These are phyloP conservation scores for Corythoichthys haematopterus DNA, from an alignment of 2,113 vertebrate species.

Conservation along the genomic window DNA sequence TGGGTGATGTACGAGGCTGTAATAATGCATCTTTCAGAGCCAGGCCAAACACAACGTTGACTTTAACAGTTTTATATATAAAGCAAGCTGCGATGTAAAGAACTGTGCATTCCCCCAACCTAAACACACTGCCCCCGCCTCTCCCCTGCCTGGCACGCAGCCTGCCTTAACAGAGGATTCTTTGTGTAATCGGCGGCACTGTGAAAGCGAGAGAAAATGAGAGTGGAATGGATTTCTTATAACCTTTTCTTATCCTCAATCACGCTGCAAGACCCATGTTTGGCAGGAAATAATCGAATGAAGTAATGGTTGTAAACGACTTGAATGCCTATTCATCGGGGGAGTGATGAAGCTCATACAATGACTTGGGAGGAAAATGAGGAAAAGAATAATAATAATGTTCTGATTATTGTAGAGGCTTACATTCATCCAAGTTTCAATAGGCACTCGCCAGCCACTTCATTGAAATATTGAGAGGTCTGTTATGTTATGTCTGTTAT, in stretches of 20 bases:
- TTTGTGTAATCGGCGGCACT: slow-evolving; percentile 50
- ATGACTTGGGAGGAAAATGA: background rate
- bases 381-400: background rate
- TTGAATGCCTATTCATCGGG: slow-evolving; percentile 29
- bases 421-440: background rate
- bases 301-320: slow-evolving; percentile 40
- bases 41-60: background rate
- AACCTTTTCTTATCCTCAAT: slow-evolving; percentile 36
- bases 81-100: slow-evolving; percentile 1
- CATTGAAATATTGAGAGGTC: background rate
- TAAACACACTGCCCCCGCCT: slow-evolving; percentile 2
- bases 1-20: background rate
- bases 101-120: slow-evolving; percentile 1
- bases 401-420: background rate
- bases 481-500: background rate
- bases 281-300: slow-evolving; percentile 47
- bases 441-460: background rate
- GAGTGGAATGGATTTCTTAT: slow-evolving; percentile 50
- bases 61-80: slow-evolving; percentile 8
- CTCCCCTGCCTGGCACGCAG: slow-evolving; percentile 27
- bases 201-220: slow-evolving; percentile 45
- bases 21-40: background rate
- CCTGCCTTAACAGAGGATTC: slow-evolving; percentile 53
- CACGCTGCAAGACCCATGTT: slow-evolving; percentile 39
- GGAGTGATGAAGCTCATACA: slow-evolving; percentile 6